A percentile compares a stretch with the other conserved stretches of the same genome.
Evolutionary conservation across 2,797 vertebrate species (phyloP).

Genomic region (Darevskia mixta): DNA sequence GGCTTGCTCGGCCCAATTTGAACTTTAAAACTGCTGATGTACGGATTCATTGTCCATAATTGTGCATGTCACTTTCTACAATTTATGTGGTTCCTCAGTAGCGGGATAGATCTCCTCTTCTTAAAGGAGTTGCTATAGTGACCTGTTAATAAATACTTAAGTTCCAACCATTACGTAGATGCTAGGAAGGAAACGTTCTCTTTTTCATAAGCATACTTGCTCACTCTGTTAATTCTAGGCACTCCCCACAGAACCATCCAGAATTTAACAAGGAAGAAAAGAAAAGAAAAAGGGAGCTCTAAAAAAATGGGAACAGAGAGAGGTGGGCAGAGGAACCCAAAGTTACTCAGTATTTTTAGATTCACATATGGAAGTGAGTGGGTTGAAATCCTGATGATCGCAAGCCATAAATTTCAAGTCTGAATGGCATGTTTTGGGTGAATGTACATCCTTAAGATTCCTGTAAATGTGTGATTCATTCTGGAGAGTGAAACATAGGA

Average conservation of each 20-base stretch:
- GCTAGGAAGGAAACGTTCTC: not conserved
- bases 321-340: not conserved
- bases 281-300: not conserved
- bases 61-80: not conserved
- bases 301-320: no score
- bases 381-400: not conserved
- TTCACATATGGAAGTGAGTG: not conserved
- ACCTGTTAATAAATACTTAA: not conserved
- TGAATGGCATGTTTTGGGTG: not conserved
- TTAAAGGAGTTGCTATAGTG: constrained; percentile 49
- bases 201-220: not conserved
- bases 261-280: not conserved
- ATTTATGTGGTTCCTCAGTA: constrained; percentile 32
- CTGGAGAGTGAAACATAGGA: not conserved
- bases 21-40: constrained; percentile 14
- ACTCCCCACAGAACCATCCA: not conserved
- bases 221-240: not conserved
- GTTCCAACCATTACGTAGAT: constrained; percentile 38
- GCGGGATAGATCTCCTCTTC: constrained; percentile 26
- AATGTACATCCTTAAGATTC: not conserved
- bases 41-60: not conserved
- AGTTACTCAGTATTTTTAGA: not conserved
- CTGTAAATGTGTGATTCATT: not conserved
- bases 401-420: no score
- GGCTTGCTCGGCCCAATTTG: not conserved